Evolutionary conservation across 2,888 invertebrate genomes (phyloP).

Genomic region (Meteorus colon): DNA sequence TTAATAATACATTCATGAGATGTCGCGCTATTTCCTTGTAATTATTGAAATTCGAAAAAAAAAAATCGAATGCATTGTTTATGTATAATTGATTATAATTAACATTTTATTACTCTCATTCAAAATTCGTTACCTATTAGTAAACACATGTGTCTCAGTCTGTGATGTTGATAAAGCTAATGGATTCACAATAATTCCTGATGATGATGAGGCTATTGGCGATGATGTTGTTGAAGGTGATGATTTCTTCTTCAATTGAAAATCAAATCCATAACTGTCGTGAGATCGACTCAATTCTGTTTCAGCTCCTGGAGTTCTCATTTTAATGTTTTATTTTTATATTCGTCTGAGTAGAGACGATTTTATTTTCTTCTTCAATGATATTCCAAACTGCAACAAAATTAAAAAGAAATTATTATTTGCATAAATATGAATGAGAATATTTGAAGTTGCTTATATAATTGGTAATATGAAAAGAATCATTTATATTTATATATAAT

Average conservation of each 20-base stretch:
- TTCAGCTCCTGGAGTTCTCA: constrained; percentile 67
- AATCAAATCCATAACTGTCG: constrained; percentile 56
- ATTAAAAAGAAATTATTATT: not conserved
- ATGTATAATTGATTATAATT: too few species aligned
- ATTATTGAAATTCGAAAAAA: not conserved
- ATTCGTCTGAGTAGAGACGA: not conserved
- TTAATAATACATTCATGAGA: not conserved
- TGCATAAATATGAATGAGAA: not conserved
- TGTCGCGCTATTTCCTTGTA: not conserved
- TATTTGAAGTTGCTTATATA: not conserved
- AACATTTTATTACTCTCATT: not conserved
- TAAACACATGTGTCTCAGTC: constrained; percentile 66
- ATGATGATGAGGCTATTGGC: constrained; percentile 45
- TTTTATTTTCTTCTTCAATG: not conserved
- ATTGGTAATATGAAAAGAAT: not conserved
- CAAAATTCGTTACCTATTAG: constrained; percentile 63
- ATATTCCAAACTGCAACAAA: not conserved
- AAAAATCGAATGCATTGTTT: not conserved
- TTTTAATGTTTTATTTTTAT: constrained; percentile 46
- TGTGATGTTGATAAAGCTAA: constrained; percentile 63
- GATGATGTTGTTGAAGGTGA: constrained; percentile 46
- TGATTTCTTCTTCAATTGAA: constrained; percentile 62
- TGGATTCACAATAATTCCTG: constrained; percentile 57
- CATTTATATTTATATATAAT: not conserved
- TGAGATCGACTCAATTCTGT: constrained; percentile 64